Conservation (phyloP, 2,113 vertebrate genomes). For the Aptenodytes forsteri region DNA sequence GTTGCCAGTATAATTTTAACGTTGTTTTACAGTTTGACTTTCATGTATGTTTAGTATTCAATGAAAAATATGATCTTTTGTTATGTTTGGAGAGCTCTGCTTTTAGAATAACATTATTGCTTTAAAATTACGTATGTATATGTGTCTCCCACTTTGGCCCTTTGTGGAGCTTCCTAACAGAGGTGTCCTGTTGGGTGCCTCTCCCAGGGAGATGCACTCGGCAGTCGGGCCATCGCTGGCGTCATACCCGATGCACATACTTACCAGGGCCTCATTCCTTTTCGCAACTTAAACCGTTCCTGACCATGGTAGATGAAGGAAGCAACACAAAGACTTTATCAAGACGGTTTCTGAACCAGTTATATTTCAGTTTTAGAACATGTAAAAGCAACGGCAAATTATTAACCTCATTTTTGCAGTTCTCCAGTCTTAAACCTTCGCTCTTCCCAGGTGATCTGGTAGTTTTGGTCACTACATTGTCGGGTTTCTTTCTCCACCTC, state of each 20-base stretch:
- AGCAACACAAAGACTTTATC: background rate
- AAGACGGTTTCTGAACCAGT: background rate
- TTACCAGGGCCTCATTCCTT: background rate
- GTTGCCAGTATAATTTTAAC: slow-evolving; percentile 17
- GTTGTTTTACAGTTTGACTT: background rate
- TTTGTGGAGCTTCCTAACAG: background rate
- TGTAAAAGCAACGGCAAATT: background rate
- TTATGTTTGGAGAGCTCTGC: slow-evolving; percentile 29
- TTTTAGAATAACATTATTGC: slow-evolving; percentile 41
- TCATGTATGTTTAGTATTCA: background rate
- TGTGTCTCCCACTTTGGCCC: background rate
- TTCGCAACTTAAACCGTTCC: background rate
- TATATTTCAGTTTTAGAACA: background rate
- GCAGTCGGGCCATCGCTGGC: background rate
- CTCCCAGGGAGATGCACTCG: background rate
- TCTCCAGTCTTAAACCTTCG: background rate
- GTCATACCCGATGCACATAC: background rate
- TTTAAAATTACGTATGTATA: background rate
- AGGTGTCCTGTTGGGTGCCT: background rate
- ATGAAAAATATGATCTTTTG: slow-evolving; percentile 31
- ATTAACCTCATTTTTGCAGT: background rate
- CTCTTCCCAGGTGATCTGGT: background rate
- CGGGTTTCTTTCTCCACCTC: background rate
- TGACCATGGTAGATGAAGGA: background rate
- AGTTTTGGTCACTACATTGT: background rate